Percentiles rank a stretch among this genome's conserved stretches.
Evolutionary conservation across 2,888 invertebrate species (phyloP).

Genomic region (Plagodis pulveraria): DNA sequence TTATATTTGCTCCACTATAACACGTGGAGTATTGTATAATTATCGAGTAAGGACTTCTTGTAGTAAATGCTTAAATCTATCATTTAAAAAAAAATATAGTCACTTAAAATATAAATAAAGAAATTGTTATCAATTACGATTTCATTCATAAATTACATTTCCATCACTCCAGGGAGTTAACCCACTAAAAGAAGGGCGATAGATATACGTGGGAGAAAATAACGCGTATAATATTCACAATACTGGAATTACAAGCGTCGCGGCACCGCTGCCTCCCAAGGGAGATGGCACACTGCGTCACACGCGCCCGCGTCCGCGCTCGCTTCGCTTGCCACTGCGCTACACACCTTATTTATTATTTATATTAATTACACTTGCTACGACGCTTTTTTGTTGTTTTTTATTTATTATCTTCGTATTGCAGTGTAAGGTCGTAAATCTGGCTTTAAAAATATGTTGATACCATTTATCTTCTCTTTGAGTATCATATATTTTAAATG

Average conservation of each 20-base stretch:
- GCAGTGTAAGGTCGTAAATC: conserved; percentile 33
- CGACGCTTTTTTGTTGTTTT: conserved; percentile 54
- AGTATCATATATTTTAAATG: not conserved
- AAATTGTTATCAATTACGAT: conserved; percentile 23
- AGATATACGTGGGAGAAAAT: conserved; percentile 69
- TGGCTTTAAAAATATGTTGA: conserved; percentile 27
- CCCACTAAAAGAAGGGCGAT: conserved; percentile 49
- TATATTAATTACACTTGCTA: conserved; percentile 68
- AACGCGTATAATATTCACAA: conserved; percentile 73
- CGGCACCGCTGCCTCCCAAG: conserved; percentile 45
- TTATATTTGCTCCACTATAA: no score
- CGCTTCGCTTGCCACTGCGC: conserved; percentile 50
- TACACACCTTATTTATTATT: conserved; percentile 73
- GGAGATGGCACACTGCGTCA: conserved; percentile 42
- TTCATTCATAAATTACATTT: conserved; percentile 29
- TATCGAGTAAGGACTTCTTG: no score
- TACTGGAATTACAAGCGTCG: conserved; percentile 63
- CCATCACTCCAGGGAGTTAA: conserved; percentile 47
- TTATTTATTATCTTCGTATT: conserved; percentile 41
- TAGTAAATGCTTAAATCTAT: no score
- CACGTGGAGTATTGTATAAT: no score
- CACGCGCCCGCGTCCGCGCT: conserved; percentile 47
- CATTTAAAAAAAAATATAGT: no score
- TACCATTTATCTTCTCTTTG: conserved; percentile 13
- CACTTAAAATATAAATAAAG: conserved; percentile 2